Base-by-base conservation (phyloP, 2,113 vertebrate species). In the Hyperopisus bebe region DNA sequence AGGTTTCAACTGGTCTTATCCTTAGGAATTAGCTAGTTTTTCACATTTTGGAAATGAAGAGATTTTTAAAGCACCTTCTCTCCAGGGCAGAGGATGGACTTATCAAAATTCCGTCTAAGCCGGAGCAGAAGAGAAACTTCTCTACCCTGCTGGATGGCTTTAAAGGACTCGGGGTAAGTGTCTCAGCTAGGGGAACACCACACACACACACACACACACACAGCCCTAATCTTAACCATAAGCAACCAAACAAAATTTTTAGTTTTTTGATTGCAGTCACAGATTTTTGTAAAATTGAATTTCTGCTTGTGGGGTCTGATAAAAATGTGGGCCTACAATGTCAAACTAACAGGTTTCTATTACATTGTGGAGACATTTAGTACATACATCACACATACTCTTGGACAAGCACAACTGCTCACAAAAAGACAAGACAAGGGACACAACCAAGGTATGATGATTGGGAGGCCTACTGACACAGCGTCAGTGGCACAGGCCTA, bases 11-110 rank as follows among this genome's bases (percentile, higher is more conserved):
- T 17, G 35, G 35, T 39, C 5, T 42, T 80, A 80, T 39, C 15
- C 35, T 80, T 80, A 80, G 74, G 31, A 42, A 19, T 80, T 80
- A 39, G 17, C 5, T 80, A 7, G 31, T 42, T 42, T 80, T 47
- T 1, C n/a, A 1, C 6, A 7, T 27, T 27, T 5, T 46, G 46
- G 5, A 50, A 42, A 27, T 10, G 35, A 80, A 80, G 74, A 80
- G 35, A 39, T 53, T 15, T 42, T 89, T 35, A 82, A 42, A 83
- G 5, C 35, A 35, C 11, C 7, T 62, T 90, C 90, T 89, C 84
- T 91, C 89, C 92, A 95, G 93, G 92, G 93, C 93, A 86, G 92
- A 94, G 66, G 58, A 88, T 2, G 94, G 95, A 55, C 93, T 93
- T 47, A 87, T n/a, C 15, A 94, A 93, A 92, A n/a, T 90, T 10